Base-by-base conservation (phyloP, 2,888 invertebrate species). In the Pilophorus perplexus region DNA sequence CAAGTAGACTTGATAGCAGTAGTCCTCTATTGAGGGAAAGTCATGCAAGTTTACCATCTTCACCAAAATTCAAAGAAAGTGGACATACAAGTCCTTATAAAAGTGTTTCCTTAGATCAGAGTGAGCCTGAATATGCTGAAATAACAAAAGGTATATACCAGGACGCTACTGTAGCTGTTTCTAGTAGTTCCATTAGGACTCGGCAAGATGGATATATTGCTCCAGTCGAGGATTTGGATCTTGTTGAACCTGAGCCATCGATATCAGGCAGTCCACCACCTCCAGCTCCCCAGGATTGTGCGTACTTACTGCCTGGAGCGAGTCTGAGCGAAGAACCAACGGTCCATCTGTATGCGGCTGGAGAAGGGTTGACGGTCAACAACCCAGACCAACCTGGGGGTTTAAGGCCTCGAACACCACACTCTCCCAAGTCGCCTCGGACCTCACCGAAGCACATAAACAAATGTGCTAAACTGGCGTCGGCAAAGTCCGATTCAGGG, bases 401-500 rank as follows among this genome's bases (percentile, higher is more conserved):
- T 62, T 77, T 86, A 67, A 86, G 85, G 76, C 86, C 86, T 2
- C 82, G 84, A 72, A 78, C 79, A 42, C 80, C 81, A 0, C 80
- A 81, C 69, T 87, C 87, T 22, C 87, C 88, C 3, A 87, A 86
- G 76, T 87, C 88, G 25, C 87, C 87, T 6, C 83, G 84, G 77
- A 81, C 84, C 1, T 88, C 88, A 33, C 87, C 87, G 20, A 88
- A 87, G 74, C 83, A 86, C 73, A 76, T 82, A 18, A 83, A 83
- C 75, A 82, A 85, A 68, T 81, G 81, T 25, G 73, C 75, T 4
- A 85, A 84, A 74, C 86, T 87, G 69, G 84, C 85, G 1, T 83
- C 87, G 3, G 86, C 88, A 1, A 91, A 90, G 76, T 91, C 91
- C 1, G 91, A 92, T 76, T 91, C 91, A 0, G 91, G 91, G 0